phyloP scores from a whole-genome alignment of 2,113 vertebrate species.

The Galbula dea region DNA sequence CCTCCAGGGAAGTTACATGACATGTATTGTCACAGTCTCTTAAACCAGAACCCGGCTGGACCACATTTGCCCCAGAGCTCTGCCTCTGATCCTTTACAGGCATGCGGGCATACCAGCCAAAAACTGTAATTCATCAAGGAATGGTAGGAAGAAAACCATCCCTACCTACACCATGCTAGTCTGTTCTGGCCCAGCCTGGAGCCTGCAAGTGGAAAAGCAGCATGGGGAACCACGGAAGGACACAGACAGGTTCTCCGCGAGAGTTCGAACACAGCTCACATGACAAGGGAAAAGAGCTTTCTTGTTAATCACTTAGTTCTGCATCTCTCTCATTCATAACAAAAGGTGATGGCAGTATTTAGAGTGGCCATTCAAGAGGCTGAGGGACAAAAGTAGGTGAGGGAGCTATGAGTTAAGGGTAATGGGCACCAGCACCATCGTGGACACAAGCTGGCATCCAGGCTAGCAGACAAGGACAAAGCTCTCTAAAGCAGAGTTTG shows the following conservation, averaged over 20 bases:
- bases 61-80: background rate
- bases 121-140: background rate
- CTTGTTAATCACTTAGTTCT: background rate
- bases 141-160: background rate
- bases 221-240: background rate
- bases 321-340: background rate
- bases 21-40: background rate
- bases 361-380: background rate
- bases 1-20: background rate
- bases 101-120: background rate
- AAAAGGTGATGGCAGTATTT: background rate
- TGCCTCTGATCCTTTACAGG: background rate
- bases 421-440: background rate
- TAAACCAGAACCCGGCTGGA: background rate
- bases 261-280: background rate
- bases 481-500: background rate
- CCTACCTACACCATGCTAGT: background rate
- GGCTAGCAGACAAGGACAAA: background rate
- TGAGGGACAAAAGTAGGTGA: background rate
- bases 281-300: background rate
- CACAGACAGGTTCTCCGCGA: background rate
- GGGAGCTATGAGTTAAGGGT: background rate
- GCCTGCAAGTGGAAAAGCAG: background rate
- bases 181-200: background rate
- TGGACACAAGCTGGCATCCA: background rate